Percentiles rank a stretch among this genome's conserved stretches.
phyloP scores from a whole-genome alignment of 2,113 vertebrate genomes.

The Pachycephala philippinensis region DNA sequence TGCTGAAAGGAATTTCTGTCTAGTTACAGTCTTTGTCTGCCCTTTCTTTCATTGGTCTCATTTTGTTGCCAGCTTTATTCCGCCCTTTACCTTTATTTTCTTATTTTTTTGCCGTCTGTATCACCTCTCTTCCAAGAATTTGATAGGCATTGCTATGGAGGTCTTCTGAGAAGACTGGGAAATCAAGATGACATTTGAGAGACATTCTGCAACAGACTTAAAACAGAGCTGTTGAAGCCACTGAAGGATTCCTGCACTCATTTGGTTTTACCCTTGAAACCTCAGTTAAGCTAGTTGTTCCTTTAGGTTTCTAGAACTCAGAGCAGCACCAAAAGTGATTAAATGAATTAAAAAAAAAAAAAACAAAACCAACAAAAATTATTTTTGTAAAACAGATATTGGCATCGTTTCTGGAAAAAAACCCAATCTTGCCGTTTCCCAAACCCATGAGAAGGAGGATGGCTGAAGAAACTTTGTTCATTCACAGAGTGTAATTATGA shows the following conservation, averaged over 20 bases:
- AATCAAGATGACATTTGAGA: neutral
- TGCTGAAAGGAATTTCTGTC: neutral
- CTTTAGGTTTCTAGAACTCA: neutral
- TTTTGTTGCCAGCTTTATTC: neutral
- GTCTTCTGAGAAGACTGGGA: neutral
- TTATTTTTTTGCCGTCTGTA: neutral
- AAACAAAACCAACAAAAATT: neutral
- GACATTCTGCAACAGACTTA: neutral
- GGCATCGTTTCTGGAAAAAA: neutral
- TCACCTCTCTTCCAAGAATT: neutral
- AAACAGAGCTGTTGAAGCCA: neutral
- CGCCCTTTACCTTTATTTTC: neutral
- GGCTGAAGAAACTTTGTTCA: neutral
- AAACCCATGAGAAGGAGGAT: neutral
- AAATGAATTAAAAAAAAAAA: neutral
- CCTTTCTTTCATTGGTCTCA: neutral
- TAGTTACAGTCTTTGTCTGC: neutral
- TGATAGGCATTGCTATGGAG: neutral
- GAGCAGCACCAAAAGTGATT: neutral
- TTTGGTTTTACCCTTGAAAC: neutral
- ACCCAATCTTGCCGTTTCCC: neutral
- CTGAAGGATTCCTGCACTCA: neutral
- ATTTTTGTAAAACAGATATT: neutral
- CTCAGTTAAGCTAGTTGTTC: neutral
- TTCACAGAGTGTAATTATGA: neutral